phyloP scores from a whole-genome alignment of 2,113 vertebrate species.

The Callipepla squamata region DNA sequence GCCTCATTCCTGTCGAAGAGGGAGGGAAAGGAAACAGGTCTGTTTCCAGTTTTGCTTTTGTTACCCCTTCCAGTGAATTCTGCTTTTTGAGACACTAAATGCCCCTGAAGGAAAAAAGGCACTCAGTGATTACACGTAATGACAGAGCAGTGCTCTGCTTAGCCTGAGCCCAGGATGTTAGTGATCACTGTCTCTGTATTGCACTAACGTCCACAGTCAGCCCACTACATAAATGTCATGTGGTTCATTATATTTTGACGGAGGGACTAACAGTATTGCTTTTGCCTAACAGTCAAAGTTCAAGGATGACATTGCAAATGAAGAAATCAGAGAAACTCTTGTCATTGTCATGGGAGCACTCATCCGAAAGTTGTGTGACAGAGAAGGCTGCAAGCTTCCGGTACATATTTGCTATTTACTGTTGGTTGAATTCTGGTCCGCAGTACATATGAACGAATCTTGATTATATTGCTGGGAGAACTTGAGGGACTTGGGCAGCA shows the following conservation, averaged over 20 bases:
- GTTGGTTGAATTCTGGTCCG: background rate
- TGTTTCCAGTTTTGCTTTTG: background rate
- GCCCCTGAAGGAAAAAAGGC: background rate
- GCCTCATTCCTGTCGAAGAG: background rate
- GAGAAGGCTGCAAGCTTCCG: slow-evolving; percentile 86
- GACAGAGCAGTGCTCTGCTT: background rate
- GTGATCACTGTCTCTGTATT: background rate
- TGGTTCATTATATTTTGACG: background rate
- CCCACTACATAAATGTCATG: background rate
- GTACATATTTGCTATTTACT: slow-evolving; percentile 77
- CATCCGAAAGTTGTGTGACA: slow-evolving; percentile 89
- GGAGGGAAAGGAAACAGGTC: background rate
- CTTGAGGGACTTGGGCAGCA: background rate
- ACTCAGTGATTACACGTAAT: background rate
- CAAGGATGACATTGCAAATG: slow-evolving; percentile 84
- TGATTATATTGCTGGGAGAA: background rate
- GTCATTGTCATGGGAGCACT: slow-evolving; percentile 92
- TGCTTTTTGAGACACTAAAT: background rate
- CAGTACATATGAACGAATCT: rapidly evolving
- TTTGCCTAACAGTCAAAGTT: slow-evolving; percentile 82
- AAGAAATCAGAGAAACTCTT: slow-evolving; percentile 91
- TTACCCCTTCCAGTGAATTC: background rate
- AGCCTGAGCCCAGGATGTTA: background rate
- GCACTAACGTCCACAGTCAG: background rate
- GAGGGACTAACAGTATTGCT: background rate